phyloP scores from a whole-genome alignment of 2,113 vertebrate species.

The Pachypanchax playfairii region DNA sequence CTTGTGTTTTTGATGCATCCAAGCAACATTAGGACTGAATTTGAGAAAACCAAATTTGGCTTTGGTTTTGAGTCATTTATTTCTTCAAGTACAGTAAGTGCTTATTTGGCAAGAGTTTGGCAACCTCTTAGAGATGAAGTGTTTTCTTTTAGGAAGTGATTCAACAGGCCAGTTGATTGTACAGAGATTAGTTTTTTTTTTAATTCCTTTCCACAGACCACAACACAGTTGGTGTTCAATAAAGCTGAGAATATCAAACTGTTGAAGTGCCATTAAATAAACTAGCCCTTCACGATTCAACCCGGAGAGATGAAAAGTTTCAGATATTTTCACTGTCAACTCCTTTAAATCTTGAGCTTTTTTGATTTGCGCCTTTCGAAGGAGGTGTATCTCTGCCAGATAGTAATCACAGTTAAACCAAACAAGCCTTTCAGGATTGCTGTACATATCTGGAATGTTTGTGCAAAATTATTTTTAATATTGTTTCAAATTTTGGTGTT shows the following conservation, averaged over 20 bases:
- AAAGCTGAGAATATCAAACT: neutral
- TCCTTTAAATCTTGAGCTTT: neutral
- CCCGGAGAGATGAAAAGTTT: neutral
- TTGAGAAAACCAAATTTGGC: conserved; percentile 59
- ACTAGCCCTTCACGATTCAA: neutral
- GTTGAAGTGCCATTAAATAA: neutral
- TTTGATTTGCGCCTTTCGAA: neutral
- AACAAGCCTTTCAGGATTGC: neutral
- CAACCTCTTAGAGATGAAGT: conserved; percentile 58
- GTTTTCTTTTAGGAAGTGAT: conserved; percentile 60
- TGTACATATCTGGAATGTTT: neutral
- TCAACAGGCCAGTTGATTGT: conserved; percentile 44
- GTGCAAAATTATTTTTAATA: neutral
- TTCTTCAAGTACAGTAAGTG: conserved; percentile 67
- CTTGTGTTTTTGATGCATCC: conserved; percentile 29
- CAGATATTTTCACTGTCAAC: neutral
- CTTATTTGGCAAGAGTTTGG: conserved; percentile 73
- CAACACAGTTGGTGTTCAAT: conserved; percentile 11
- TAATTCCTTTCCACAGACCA: neutral
- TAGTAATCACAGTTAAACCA: neutral
- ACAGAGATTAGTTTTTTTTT: conserved; percentile 12
- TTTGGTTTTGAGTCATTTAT: conserved; percentile 58
- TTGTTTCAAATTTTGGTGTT: neutral
- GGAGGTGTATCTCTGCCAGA: neutral
- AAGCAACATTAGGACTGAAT: conserved; percentile 24